Evolutionary conservation across 35 echinoderm and acorn worm genomes (phyloP), one percentile per base, ranked within the genome.

Genomic region (Lytechinus pictus): DNA sequence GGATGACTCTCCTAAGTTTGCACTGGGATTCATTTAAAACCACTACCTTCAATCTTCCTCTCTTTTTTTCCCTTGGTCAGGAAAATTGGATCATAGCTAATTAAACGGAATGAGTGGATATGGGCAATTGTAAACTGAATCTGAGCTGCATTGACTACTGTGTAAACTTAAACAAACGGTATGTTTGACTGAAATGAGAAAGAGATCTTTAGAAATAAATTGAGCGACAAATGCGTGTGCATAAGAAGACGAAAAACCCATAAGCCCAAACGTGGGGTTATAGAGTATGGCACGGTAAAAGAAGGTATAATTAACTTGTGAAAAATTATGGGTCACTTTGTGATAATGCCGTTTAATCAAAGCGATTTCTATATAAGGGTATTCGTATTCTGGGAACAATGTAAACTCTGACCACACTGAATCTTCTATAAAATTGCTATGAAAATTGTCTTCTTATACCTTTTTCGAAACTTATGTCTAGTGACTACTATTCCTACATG

Each of bases 151-250:
- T 90, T 52, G 28, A 14, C 3, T n/a, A 54, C 29, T 90, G 88
- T 52, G 88, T 54, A 90, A 90, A 90, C 88, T 90, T 90, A 90
- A 90, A 90, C 88, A 90, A 90, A 90, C 88, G 88, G 88, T 33
- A 90, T 90, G 88, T 54, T 44, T 52, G 29, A 3, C 29, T 90
- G 88, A 90, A 52, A 90, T 29, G 52, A 33, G 52, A 90, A 28
- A 12, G 13, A 44, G 52, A 24, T 79, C 66, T 79, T 79, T 79
- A 79, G 66, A 79, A 79, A 79, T 79, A 79, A 79, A 79, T 79
- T 79, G 66, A 79, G 66, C 66, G 66, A 16, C 66, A 79, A 79
- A 79, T 79, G 14, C 66, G n/a, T 79, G n/a, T 19, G 14, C 66
- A n/a, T 1, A 79, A 79, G n/a, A 24, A 24, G n/a, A 19, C 61